phyloP scores from a whole-genome alignment of 2,113 vertebrate species.

The Zapornia atra region DNA sequence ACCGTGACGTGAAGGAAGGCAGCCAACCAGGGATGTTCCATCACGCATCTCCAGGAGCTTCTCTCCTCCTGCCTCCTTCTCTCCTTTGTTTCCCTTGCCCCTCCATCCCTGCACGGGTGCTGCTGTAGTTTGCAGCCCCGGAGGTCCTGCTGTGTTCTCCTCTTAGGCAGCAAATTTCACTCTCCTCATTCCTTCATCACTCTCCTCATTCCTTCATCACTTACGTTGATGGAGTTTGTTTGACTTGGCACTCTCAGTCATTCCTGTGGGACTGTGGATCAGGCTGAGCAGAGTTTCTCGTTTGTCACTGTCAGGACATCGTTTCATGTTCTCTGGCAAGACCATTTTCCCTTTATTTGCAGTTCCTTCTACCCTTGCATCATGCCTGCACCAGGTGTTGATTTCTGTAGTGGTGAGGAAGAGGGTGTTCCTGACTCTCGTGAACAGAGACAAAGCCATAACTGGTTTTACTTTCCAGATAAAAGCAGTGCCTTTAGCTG shows the following conservation, averaged over 20 bases:
- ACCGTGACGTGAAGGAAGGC: background rate
- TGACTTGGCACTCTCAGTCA: background rate
- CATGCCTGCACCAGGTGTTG: background rate
- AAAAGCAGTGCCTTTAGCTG: background rate
- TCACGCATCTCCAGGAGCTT: background rate
- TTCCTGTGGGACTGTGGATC: background rate
- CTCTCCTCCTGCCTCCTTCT: background rate
- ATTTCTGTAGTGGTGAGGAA: background rate
- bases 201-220: background rate
- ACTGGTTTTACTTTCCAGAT: background rate
- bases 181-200: no score
- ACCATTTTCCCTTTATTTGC: background rate
- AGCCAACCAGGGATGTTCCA: background rate
- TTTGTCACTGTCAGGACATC: background rate
- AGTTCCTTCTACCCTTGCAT: background rate
- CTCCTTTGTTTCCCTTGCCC: no score
- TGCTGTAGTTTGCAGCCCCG: background rate
- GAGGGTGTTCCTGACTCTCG: background rate
- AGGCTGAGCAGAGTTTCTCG: background rate
- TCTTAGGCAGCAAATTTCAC: background rate
- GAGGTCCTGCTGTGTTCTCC: background rate
- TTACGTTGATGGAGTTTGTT: background rate
- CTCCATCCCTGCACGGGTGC: accelerated
- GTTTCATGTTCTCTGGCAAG: background rate
- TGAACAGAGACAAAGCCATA: background rate